phyloP scores from a whole-genome alignment of 2,113 vertebrate genomes.

The Himantopus leucocephalus region DNA sequence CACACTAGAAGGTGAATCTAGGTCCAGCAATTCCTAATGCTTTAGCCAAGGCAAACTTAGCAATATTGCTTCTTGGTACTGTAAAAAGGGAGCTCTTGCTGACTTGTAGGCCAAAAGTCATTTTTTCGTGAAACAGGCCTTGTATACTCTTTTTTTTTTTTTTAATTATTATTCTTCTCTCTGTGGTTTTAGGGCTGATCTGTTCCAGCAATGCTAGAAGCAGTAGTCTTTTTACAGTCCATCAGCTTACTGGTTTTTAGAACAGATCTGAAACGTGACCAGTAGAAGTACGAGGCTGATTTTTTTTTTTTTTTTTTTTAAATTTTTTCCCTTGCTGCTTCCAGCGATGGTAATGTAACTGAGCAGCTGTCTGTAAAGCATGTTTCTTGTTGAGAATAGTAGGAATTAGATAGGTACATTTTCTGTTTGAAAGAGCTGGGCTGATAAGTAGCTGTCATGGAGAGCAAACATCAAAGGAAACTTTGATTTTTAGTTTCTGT shows the following conservation, averaged over 20 bases:
- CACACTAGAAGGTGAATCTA: neutral
- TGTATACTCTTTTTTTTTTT: neutral
- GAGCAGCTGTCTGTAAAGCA: neutral
- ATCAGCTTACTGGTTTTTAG: neutral
- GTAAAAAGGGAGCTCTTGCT: neutral
- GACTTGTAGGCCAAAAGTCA: neutral
- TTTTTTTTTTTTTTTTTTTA: neutral
- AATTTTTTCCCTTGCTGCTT: neutral
- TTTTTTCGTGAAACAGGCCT: neutral
- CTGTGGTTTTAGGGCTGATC: neutral
- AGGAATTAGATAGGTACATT: neutral
- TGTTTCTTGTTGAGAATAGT: neutral
- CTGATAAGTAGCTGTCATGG: neutral
- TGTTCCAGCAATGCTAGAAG: neutral
- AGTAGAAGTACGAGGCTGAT: neutral
- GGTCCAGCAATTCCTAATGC: neutral
- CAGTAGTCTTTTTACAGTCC: neutral
- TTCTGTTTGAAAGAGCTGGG: neutral
- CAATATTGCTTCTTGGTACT: neutral
- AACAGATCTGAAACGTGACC: neutral
- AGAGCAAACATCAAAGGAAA: neutral
- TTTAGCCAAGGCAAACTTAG: neutral
- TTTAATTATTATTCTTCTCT: neutral
- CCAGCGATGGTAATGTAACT: neutral
- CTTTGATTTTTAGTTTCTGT: neutral